Base-by-base conservation (phyloP, 1,140 invertebrate species). In the Pantala flavescens region DNA sequence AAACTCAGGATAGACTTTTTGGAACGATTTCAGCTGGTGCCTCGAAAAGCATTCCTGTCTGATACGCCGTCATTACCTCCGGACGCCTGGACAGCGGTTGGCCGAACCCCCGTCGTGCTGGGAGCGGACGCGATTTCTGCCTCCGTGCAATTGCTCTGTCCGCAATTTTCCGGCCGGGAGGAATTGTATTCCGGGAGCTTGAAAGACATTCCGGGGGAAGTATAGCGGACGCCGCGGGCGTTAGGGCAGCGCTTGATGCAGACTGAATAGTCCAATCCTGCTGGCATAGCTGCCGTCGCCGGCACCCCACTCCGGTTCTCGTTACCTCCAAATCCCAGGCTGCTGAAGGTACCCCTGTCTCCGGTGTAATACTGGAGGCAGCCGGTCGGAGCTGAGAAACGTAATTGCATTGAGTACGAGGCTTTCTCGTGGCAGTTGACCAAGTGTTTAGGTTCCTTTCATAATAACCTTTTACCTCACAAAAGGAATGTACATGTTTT, bases 311-410 rank as follows among this genome's bases (percentile, higher is more conserved):
- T 16, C 16, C 12, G 16, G 16, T 19, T 16, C 10, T 12, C 7
- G 72, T 9, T 21, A 36, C 7, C 21, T 49, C 36, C 24, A 21
- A 14, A 23, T 21, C 72, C 21, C n/a, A 21, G n/a, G 72, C 72
- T 73, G 21, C 19, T 7, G 24, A 73, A 73, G 72, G n/a, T 19
- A 11, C 72, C 72, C 72, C 72, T 10, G 36, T 73, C 72, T 0
- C 24, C n/a, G 21, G 10, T 10, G 72, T 73, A 21, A 24, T 73
- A 73, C 24, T 73, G 72, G 36, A 73, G 72, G 24, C 72, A 73
- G 10, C 72, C 72, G 10, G 72, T 42, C 11, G 72, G 72, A 42
- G 72, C 72, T 73, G 36, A 72, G 24, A 72, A 72, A n/a, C 7
- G 7, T 72, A 28, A 72, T 36, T 36, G 28, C 2, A 36, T 36